Percentiles rank a stretch among this genome's conserved stretches.
phyloP scores from a whole-genome alignment of 2,888 invertebrate genomes.

The Coenonympha glycerion region DNA sequence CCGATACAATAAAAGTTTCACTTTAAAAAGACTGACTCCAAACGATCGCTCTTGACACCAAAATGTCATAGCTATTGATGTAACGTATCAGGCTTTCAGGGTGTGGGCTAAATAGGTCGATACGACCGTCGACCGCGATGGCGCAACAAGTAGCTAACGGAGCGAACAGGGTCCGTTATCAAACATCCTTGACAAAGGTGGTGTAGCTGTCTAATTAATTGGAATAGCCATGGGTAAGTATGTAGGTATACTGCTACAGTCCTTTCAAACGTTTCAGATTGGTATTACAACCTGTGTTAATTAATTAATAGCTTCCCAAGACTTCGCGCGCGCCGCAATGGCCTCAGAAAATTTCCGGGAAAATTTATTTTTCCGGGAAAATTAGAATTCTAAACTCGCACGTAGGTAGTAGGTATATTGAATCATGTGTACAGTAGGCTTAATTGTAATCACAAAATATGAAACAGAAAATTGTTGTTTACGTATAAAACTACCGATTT shows the following conservation, averaged over 20 bases:
- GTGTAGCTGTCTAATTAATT: not conserved
- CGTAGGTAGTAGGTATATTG: no score
- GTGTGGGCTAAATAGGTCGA: conserved; percentile 28
- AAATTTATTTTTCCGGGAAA: no score
- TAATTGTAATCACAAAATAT: no score
- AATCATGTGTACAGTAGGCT: no score
- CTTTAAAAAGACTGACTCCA: not conserved
- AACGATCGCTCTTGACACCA: conserved; percentile 17
- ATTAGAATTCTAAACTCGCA: no score
- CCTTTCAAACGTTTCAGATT: not conserved
- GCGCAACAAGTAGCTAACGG: conserved; percentile 27
- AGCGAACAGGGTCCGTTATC: not conserved
- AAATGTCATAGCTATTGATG: conserved; percentile 21
- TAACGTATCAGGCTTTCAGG: conserved; percentile 23
- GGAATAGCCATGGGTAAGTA: not conserved
- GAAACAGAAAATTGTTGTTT: no score
- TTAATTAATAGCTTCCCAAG: no score
- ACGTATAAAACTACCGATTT: not conserved
- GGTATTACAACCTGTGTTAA: not conserved
- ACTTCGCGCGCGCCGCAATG: no score
- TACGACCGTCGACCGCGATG: no score
- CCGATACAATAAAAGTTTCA: no score
- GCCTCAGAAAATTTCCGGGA: no score
- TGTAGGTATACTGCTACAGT: no score
- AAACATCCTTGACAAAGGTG: not conserved